These are phyloP conservation scores for Limnephilus lunatus DNA, from an alignment of 2,888 invertebrate species.

Conservation along the genomic window DNA sequence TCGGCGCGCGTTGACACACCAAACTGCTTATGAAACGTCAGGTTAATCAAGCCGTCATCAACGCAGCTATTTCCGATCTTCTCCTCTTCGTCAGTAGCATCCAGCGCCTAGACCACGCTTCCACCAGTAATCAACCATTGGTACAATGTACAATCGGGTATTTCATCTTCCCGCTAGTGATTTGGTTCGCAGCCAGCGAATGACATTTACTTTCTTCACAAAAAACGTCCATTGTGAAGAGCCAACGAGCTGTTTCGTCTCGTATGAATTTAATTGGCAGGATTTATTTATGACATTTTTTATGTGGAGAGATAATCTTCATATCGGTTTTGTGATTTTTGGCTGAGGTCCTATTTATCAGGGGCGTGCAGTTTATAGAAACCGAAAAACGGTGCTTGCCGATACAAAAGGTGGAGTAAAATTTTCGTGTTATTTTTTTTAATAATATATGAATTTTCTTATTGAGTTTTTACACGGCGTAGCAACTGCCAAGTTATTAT, in stretches of 20 bases:
- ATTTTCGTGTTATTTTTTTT: too few relatives aligned
- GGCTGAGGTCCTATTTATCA: neutral
- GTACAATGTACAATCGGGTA: neutral
- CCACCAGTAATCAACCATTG: neutral
- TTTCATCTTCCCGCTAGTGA: neutral
- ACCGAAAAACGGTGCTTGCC: neutral
- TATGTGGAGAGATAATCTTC: neutral
- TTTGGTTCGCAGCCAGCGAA: neutral
- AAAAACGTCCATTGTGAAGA: neutral
- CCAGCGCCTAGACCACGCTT: neutral
- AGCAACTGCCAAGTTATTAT: too few relatives aligned
- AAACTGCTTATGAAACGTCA: neutral
- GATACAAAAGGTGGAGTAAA: neutral
- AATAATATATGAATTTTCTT: too few relatives aligned
- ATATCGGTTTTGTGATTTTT: neutral
- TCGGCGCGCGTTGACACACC: neutral
- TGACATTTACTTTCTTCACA: neutral
- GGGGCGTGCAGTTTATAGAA: neutral
- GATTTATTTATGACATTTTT: neutral
- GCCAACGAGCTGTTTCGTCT: neutral
- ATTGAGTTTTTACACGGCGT: too few relatives aligned
- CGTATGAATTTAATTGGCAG: neutral
- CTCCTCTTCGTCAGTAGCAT: neutral
- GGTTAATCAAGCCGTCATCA: neutral
- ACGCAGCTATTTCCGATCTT: neutral